A percentile compares a stretch with the other conserved stretches of the same genome.
These are phyloP conservation scores for Drosophila borealis DNA, from an alignment of 2,888 invertebrate species.

Conservation along the genomic window DNA sequence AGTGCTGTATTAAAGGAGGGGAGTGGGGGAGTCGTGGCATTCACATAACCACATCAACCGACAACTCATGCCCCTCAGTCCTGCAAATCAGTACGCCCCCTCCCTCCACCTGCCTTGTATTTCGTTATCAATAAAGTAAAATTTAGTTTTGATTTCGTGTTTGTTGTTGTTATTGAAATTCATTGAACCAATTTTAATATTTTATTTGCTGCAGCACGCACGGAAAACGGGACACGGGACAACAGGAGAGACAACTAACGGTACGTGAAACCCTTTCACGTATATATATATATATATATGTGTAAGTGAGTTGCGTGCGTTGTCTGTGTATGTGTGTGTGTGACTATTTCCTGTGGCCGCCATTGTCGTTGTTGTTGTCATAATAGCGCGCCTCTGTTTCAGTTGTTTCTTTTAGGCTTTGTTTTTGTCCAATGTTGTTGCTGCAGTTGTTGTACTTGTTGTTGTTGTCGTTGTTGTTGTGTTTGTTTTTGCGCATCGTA, in stretches of 20 bases:
- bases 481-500: slow-evolving; percentile 76
- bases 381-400: slow-evolving; percentile 63
- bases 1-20: slow-evolving; percentile 19
- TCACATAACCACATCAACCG: slow-evolving; percentile 59
- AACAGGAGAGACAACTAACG: slow-evolving; percentile 62
- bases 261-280: slow-evolving; percentile 74
- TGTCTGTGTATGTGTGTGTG: slow-evolving; percentile 59
- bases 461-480: slow-evolving; percentile 21
- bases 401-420: slow-evolving; percentile 68
- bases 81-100: not conserved
- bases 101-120: slow-evolving; percentile 56
- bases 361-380: slow-evolving; percentile 71
- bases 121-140: slow-evolving; percentile 81
- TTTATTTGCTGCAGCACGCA: slow-evolving; percentile 75
- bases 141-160: slow-evolving; percentile 82
- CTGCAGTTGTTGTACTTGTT: slow-evolving; percentile 24
- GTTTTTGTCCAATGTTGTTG: slow-evolving; percentile 60
- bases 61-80: not conserved
- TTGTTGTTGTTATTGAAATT: slow-evolving; percentile 81
- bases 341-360: slow-evolving; percentile 79
- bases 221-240: slow-evolving; percentile 39
- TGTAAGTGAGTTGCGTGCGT: slow-evolving; percentile 50
- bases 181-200: slow-evolving; percentile 82
- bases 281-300: slow-evolving; percentile 35
- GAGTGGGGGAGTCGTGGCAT: slow-evolving; percentile 18